Evolutionary conservation across 2,797 vertebrate genomes (phyloP).

Genomic region (Chelmon rostratus): DNA sequence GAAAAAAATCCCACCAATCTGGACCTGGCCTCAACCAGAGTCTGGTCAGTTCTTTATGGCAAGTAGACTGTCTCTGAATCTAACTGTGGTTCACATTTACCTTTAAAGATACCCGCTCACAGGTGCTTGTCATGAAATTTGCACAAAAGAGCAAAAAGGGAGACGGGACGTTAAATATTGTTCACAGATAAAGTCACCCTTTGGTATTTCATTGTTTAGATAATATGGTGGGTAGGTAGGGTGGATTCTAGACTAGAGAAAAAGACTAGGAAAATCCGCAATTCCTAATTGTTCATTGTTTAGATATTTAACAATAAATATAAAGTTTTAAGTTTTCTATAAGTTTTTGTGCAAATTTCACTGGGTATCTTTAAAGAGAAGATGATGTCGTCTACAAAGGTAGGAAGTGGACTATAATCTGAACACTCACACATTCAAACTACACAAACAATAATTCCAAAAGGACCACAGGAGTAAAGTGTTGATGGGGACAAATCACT

Average conservation of each 20-base stretch:
- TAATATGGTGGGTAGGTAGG: background rate
- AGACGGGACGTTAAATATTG: background rate
- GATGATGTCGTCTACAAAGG: background rate
- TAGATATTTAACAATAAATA: too few relatives aligned
- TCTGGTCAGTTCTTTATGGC: background rate
- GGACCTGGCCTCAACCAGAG: fast-evolving
- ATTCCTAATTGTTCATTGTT: too few relatives aligned
- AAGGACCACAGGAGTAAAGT: background rate
- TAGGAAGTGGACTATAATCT: background rate
- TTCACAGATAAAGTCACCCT: background rate
- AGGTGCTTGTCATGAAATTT: conserved; percentile 22
- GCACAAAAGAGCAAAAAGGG: background rate
- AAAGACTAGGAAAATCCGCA: too few relatives aligned
- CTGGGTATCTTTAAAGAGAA: conserved; percentile 21
- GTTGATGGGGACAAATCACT: background rate
- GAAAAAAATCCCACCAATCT: background rate
- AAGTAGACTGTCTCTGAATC: background rate
- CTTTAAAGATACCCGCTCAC: conserved; percentile 22
- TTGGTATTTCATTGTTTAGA: background rate
- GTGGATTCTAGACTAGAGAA: too few relatives aligned
- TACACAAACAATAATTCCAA: background rate
- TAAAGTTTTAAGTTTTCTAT: too few relatives aligned
- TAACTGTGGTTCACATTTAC: background rate
- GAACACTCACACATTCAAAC: background rate
- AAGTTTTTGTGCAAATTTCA: conserved; percentile 8